Percentiles rank a stretch among this genome's conserved stretches.
Evolutionary conservation across 92 coral and sea anemone genomes (phyloP).

Genomic region (Umimayanthus kanabou): DNA sequence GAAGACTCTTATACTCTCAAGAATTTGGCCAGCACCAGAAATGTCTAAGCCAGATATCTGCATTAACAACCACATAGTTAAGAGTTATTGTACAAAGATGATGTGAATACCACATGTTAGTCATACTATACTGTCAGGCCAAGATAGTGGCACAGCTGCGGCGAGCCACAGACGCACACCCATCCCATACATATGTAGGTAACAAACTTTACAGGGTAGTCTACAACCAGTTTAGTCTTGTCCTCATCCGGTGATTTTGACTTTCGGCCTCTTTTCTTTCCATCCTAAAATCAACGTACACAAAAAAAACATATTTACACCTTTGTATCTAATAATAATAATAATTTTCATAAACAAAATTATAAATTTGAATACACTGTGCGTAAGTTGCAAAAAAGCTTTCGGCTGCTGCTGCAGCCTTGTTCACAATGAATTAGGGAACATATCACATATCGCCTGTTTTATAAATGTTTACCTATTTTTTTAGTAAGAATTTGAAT

Average conservation of each 20-base stretch:
- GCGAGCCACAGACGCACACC: slow-evolving; percentile 86
- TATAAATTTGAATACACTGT: too few species aligned
- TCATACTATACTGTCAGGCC: slow-evolving; percentile 68
- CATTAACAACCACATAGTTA: background rate
- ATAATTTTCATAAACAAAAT: too few species aligned
- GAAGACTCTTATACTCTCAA: background rate
- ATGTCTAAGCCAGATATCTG: background rate
- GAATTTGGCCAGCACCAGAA: background rate
- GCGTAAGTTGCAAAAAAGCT: too few species aligned
- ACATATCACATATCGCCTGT: too few species aligned
- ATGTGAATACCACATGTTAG: background rate
- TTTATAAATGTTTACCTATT: too few species aligned
- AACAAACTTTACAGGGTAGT: slow-evolving; percentile 75
- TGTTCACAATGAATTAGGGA: too few species aligned
- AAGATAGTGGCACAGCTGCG: slow-evolving; percentile 75
- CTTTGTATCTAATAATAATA: too few species aligned
- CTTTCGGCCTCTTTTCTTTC: slow-evolving; percentile 63
- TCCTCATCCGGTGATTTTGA: slow-evolving; percentile 66
- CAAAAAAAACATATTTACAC: background rate
- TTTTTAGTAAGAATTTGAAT: too few species aligned
- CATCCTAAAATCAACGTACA: slow-evolving; percentile 41
- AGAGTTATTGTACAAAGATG: background rate
- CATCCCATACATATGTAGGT: slow-evolving; percentile 93
- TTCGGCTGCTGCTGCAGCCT: too few species aligned
- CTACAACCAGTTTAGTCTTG: slow-evolving; percentile 75